Percentiles rank a stretch among this genome's conserved stretches.
phyloP scores from a whole-genome alignment of 2,797 vertebrate genomes.

The Pelodytes ibericus region DNA sequence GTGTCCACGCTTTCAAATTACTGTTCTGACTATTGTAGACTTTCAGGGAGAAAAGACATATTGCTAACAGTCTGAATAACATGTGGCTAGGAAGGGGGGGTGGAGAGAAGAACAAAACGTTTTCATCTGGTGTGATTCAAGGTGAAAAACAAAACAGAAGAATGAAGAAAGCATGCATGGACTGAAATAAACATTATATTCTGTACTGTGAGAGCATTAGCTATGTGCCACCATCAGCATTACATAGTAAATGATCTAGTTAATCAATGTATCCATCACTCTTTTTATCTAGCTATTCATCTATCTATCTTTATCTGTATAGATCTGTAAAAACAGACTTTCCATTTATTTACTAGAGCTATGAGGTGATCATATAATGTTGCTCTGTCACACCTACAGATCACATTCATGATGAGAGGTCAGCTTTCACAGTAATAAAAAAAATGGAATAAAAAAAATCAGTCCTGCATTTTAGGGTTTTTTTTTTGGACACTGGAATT shows the following conservation, averaged over 20 bases:
- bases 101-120: conserved; percentile 48
- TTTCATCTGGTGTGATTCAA: conserved; percentile 53
- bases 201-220: neutral
- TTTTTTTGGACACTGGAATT: neutral
- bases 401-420: neutral
- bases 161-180: conserved; percentile 9
- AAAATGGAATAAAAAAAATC: neutral
- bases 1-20: conserved; percentile 44
- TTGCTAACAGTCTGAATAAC: conserved; percentile 45
- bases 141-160: conserved; percentile 42
- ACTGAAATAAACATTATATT: neutral
- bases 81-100: conserved; percentile 28
- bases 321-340: neutral
- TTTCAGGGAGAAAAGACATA: conserved; percentile 31
- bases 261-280: too few species aligned
- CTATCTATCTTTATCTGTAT: neutral
- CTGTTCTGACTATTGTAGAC: conserved; percentile 26
- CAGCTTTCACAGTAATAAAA: neutral
- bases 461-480: too few species aligned
- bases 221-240: neutral
- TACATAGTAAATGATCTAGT: too few species aligned
- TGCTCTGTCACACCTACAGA: neutral
- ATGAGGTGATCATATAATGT: neutral
- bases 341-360: neutral
- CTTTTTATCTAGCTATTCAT: conserved; percentile 5